Conservation (phyloP, 2,113 vertebrate species). For the Bettongia penicillata region DNA sequence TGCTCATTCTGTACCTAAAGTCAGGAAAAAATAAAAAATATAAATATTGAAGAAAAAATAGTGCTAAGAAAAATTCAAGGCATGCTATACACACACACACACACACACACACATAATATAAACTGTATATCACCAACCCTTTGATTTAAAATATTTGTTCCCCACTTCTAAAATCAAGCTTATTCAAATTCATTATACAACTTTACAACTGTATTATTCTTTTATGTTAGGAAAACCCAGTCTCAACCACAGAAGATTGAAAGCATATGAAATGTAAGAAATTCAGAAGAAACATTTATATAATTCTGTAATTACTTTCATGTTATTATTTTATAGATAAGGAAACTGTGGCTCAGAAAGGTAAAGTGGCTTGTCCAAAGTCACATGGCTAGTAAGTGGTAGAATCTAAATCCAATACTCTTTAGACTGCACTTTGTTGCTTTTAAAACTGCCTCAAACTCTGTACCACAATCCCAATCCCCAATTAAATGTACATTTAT, state of each 20-base stretch:
- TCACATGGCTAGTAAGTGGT: not conserved
- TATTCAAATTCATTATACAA: not conserved
- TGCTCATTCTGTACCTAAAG: constrained; percentile 85
- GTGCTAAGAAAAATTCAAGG: not conserved
- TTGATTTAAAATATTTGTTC: not conserved
- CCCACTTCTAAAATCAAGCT: not conserved
- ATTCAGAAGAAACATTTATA: not conserved
- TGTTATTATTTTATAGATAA: not conserved
- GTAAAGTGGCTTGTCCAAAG: not conserved
- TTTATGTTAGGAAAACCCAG: not conserved
- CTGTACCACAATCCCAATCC: not conserved
- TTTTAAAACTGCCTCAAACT: not conserved
- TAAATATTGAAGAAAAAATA: not conserved
- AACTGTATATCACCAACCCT: not conserved
- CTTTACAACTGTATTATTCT: not conserved
- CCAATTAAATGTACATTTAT: not conserved
- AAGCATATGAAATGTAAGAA: not conserved
- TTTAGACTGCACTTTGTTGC: not conserved
- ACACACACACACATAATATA: too few species aligned
- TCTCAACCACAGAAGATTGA: not conserved
- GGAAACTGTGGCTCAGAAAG: not conserved
- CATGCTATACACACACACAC: too few species aligned
- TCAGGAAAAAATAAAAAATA: not conserved
- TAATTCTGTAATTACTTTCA: not conserved
- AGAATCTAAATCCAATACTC: not conserved